A percentile compares a stretch with the other conserved stretches of the same genome.
phyloP scores from a whole-genome alignment of 2,888 invertebrate genomes.

The Poecilobothrus nobilitatus region DNA sequence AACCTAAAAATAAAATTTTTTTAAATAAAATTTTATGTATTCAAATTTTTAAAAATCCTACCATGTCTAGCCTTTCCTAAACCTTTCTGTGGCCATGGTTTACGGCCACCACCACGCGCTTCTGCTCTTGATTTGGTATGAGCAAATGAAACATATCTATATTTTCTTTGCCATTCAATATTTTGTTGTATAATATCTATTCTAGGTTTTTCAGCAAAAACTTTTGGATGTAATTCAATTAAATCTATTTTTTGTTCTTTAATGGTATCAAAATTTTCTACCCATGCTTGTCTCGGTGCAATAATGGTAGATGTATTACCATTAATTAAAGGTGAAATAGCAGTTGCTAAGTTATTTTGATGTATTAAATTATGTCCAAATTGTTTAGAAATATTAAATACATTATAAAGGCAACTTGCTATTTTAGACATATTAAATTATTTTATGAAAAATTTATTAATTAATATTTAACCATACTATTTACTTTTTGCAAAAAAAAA shows the following conservation, averaged over 20 bases:
- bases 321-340: too few species aligned
- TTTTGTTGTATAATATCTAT: slow-evolving; percentile 82
- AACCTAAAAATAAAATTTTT: slow-evolving; percentile 33
- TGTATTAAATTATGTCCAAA: too few species aligned
- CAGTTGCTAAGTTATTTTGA: too few species aligned
- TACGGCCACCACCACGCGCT: slow-evolving; percentile 77
- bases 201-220: slow-evolving; percentile 75
- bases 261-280: slow-evolving; percentile 70
- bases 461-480: too few species aligned
- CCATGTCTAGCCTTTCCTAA: slow-evolving; percentile 84
- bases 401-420: too few species aligned
- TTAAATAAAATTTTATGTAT: too few species aligned
- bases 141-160: slow-evolving; percentile 72
- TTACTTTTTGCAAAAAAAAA: too few species aligned
- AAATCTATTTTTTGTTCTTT: slow-evolving; percentile 73
- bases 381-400: too few species aligned
- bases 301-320: background rate
- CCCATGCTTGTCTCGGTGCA: slow-evolving; percentile 63
- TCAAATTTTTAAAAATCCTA: background rate
- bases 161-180: slow-evolving; percentile 75
- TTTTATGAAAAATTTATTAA: too few species aligned
- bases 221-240: slow-evolving; percentile 78
- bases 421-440: too few species aligned
- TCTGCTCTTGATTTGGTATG: slow-evolving; percentile 74
- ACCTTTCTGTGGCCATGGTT: slow-evolving; percentile 98